Base-by-base conservation (phyloP, 2,888 invertebrate genomes). In the Euphydryas editha region DNA sequence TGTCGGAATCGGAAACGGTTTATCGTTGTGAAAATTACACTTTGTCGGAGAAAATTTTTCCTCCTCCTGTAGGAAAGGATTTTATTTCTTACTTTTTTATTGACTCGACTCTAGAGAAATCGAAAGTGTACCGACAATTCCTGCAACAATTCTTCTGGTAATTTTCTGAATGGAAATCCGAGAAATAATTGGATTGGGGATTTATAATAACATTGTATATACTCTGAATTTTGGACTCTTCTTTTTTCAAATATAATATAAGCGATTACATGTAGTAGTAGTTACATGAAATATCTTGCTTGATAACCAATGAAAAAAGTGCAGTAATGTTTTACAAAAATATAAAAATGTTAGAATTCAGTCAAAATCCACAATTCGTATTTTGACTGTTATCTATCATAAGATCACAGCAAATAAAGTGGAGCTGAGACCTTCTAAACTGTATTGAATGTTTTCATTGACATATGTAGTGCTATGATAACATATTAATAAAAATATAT, bases 1-100 rank as follows among this genome's bases (percentile, higher is more conserved):
- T 63, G 47, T 57, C 49, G 57, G 21, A 37, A 42, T 49, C 62
- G 47, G 58, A 49, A 62, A 57, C 56, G 57, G 62, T 57, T 62
- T 56, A 57, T 57, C 37, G 57, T 47, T 37, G 56, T 37, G 37
- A 49, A 62, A 42, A 51, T 60, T 60, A 60, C 51, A 30, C 37
- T 60, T 51, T 51, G 51, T 39, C 37, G 39, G n/a, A 24, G 51
- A 54, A 30, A 54, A 54, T 30, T 54, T 54, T 24, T 54, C n/a
- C 30, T 18, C 51, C 46, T 13, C 30, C 44, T 24, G 46, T 18
- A 59, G 36, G 42, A 54, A 54, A 8, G 30, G 20, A 61, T 24
- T 54, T 60, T 51, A 51, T 60, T 60, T 60, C 39, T 24, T 13
- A 49, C 21, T 49, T 49, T 49, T 47, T 21, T 47, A 21, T 47